A percentile compares a stretch with the other conserved stretches of the same genome.
These are phyloP conservation scores for Elysia crispata DNA, from an alignment of 2,888 invertebrate genomes.

Conservation along the genomic window DNA sequence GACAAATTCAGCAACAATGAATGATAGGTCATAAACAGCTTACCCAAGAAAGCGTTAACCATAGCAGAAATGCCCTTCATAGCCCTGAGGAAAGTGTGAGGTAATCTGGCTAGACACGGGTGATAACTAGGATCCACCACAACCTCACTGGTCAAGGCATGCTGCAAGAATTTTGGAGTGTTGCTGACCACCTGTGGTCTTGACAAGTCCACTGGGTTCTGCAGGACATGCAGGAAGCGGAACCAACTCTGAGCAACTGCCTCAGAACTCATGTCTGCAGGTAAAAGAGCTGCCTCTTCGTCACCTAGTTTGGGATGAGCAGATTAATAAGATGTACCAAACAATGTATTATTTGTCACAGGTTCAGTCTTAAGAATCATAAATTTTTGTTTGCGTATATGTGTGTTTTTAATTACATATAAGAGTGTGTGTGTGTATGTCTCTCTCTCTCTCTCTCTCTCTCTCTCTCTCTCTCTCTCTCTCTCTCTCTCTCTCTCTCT, in stretches of 20 bases:
- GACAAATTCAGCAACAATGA: too few relatives aligned
- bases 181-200: constrained; percentile 81
- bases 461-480: too few relatives aligned
- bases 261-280: constrained; percentile 88
- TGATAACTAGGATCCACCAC: constrained; percentile 92
- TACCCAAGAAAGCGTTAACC: constrained; percentile 96
- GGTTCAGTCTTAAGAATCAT: too few relatives aligned
- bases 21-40: too few relatives aligned
- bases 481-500: too few relatives aligned
- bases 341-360: too few relatives aligned
- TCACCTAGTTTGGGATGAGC: constrained; percentile 82
- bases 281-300: constrained; percentile 90
- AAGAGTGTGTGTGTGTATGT: too few relatives aligned
- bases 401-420: too few relatives aligned
- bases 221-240: constrained; percentile 93
- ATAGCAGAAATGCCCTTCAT: constrained; percentile 95
- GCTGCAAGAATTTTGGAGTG: constrained; percentile 87
- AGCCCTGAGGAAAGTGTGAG: constrained; percentile 93
- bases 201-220: constrained; percentile 92
- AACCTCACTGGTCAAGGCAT: constrained; percentile 87
- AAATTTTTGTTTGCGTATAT: too few relatives aligned
- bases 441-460: too few relatives aligned
- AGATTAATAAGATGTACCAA: too few relatives aligned
- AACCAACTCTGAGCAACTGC: constrained; percentile 97
- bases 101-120: constrained; percentile 80